Evolutionary conservation across 2,113 vertebrate genomes (phyloP), one percentile per base, ranked within the genome.

Genomic region (Rhizomys pruinosus): DNA sequence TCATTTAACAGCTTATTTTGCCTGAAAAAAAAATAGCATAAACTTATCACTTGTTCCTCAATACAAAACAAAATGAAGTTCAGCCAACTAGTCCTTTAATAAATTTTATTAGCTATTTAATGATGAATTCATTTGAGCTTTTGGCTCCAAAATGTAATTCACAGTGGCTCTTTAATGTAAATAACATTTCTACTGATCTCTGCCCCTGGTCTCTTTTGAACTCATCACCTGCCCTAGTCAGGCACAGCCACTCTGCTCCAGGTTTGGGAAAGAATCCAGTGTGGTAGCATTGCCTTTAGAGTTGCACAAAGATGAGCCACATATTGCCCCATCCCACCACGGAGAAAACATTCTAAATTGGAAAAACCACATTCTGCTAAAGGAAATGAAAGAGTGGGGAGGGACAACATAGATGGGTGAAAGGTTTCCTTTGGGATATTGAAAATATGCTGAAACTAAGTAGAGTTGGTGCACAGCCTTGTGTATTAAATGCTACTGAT

Each of bases 21-120:
- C 44, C 5, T 10, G 78, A 79, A 91, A 84, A 85, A 85, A 63
- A 84, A 82, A 79, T 59, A 89, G 63, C 66, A 93, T 72, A 90
- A 90, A 88, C 42, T n/a, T 57, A 89, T 81, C 32, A 81, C 97
- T 97, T 84, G 32, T 91, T 98, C 94, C 90, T 92, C 2, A 94
- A 93, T 95, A 95, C 91, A 96, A 97, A 97, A 92, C 81, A 94
- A 93, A 96, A 68, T 64, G 89, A 96, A 55, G 95, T 97, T 98
- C 96, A 97, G 96, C 95, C 97, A 98, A 96, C 96, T 95, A 97
- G 92, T 95, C 96, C 95, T 98, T 96, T 97, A 97, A 98, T 95
- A 95, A 61, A 80, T 89, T 97, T 98, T 97, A 98, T 89, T 97
- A 96, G 92, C 85, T 98, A 95, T 96, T 98, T 98, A 98, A 97